Evolutionary conservation across 2,888 invertebrate genomes (phyloP).

Genomic region (Lysandra bellargus): DNA sequence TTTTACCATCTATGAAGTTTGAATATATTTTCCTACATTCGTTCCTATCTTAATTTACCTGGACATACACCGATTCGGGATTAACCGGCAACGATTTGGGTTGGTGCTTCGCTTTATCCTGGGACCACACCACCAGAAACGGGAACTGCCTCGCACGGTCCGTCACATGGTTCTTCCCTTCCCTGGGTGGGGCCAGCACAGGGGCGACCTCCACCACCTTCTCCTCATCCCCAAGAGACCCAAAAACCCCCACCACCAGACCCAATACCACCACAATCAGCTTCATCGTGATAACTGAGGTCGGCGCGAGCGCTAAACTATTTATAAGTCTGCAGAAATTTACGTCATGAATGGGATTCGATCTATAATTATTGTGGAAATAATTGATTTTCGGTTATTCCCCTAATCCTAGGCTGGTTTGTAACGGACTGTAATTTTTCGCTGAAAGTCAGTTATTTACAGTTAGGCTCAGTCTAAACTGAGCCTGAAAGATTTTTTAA

Average conservation of each 20-base stretch:
- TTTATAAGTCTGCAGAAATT: slow-evolving; percentile 65
- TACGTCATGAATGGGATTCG: slow-evolving; percentile 50
- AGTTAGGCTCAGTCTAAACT: too few relatives aligned
- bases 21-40: background rate
- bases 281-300: slow-evolving; percentile 72
- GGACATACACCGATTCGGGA: slow-evolving; percentile 64
- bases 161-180: slow-evolving; percentile 58
- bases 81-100: slow-evolving; percentile 59
- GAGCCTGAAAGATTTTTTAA: too few relatives aligned
- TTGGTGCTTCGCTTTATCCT: slow-evolving; percentile 53
- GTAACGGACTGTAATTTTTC: too few relatives aligned
- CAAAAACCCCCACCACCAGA: slow-evolving; percentile 53
- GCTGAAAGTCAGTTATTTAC: too few relatives aligned
- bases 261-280: slow-evolving; percentile 61
- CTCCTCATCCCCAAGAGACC: slow-evolving; percentile 62
- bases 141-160: slow-evolving; percentile 71
- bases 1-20: background rate
- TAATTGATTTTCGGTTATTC: slow-evolving; percentile 1
- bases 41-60: slow-evolving; percentile 51
- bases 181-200: slow-evolving; percentile 68
- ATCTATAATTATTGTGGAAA: background rate
- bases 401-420: background rate
- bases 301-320: slow-evolving; percentile 65
- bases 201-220: slow-evolving; percentile 66
- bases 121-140: slow-evolving; percentile 64